Percentiles rank a stretch among this genome's conserved stretches.
Conservation (phyloP, 2,113 vertebrate species). For the Sceloporus tristichus region DNA sequence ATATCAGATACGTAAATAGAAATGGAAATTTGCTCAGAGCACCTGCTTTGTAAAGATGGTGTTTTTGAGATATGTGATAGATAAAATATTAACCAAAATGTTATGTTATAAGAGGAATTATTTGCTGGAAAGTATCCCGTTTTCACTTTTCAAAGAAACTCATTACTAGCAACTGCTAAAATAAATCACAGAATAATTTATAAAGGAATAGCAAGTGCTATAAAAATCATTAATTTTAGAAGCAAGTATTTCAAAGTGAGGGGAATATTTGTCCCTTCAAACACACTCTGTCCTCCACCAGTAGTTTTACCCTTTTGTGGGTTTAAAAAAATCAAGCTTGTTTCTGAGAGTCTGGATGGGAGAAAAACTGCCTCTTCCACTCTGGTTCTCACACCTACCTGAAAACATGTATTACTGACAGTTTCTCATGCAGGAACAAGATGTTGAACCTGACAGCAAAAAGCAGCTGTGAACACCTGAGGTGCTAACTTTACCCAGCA, state of each 20-base stretch:
- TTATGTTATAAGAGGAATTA: neutral
- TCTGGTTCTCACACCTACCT: constrained; percentile 8
- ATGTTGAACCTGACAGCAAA: constrained; percentile 38
- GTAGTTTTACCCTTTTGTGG: constrained; percentile 43
- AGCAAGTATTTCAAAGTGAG: constrained; percentile 55
- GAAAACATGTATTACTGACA: neutral
- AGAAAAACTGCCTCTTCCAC: constrained; percentile 36
- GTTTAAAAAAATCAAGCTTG: constrained; percentile 40
- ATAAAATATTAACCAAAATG: neutral
- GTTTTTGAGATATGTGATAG: neutral
- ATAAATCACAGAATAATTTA: neutral
- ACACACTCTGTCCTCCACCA: constrained; percentile 46
- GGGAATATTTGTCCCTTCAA: constrained; percentile 41
- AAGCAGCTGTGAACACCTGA: constrained; percentile 1
- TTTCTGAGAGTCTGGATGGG: constrained; percentile 47
- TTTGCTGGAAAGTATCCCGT: neutral
- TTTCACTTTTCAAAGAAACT: neutral
- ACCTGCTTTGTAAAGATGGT: neutral
- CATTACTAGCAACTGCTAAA: neutral
- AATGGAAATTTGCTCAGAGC: neutral
- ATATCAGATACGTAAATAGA: neutral
- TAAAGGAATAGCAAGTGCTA: neutral
- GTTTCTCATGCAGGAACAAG: neutral
- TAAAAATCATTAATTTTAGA: neutral
- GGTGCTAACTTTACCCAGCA: neutral